phyloP scores from a whole-genome alignment of 2,888 invertebrate species.

The Automeris io region DNA sequence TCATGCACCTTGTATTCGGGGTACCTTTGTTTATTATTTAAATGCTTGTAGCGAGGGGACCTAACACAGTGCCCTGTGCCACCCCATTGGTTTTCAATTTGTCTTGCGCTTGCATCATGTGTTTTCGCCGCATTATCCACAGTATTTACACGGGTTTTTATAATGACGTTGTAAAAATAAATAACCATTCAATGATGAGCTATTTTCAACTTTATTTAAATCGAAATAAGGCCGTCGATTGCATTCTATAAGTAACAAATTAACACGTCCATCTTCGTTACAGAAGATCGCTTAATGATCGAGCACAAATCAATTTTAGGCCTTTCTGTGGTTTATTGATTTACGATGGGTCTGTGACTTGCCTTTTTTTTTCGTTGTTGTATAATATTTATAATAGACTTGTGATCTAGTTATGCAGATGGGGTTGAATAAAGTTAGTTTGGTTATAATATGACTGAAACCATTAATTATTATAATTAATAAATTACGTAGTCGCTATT shows the following conservation, averaged over 20 bases:
- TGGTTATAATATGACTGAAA: not conserved
- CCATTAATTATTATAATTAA: too few species aligned
- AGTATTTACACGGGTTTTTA: conserved; percentile 67
- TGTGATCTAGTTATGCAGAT: conserved; percentile 37
- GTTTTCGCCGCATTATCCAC: conserved; percentile 66
- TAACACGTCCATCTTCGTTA: conserved; percentile 70
- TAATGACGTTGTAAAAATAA: conserved; percentile 51
- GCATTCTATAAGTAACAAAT: conserved; percentile 32
- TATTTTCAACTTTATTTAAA: conserved; percentile 31
- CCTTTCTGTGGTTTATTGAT: conserved; percentile 66
- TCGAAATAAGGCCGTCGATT: conserved; percentile 28
- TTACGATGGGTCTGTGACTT: conserved; percentile 64
- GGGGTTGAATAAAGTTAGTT: conserved; percentile 2
- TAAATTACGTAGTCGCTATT: too few species aligned
- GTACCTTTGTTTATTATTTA: conserved; percentile 3
- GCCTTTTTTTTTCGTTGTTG: conserved; percentile 42
- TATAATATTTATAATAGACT: conserved; percentile 11
- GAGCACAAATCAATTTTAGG: conserved; percentile 64
- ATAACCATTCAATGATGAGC: conserved; percentile 15
- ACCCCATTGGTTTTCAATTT: conserved; percentile 74
- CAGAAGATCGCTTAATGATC: conserved; percentile 70
- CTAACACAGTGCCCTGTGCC: conserved; percentile 12
- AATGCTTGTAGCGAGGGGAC: conserved; percentile 3
- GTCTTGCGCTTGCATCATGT: conserved; percentile 67
- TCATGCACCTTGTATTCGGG: conserved; percentile 32